Evolutionary conservation across 1,140 invertebrate species (phyloP), one percentile per base, ranked within the genome.

Genomic region (Chionoecetes opilio): DNA sequence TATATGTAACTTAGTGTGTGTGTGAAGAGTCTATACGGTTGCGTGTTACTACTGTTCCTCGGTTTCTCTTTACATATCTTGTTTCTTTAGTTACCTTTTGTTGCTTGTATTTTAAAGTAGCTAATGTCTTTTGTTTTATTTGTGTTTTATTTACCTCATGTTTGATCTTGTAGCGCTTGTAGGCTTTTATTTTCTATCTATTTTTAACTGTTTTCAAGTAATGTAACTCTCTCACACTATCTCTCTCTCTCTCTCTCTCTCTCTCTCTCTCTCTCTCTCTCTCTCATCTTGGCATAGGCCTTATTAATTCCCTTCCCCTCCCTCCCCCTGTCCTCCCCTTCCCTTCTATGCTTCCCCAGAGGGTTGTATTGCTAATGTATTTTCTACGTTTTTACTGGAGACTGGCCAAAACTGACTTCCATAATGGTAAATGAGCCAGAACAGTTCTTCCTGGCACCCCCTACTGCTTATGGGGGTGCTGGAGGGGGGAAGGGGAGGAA

Each of bases 231-330:
- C 88, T 46, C 88, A 26, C 38, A 35, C 88, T 90, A 17, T 46
- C 88, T 90, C 88, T 90, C 38, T 46, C 88, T 90, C 88, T 46
- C 38, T 46, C 88, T 90, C 38, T 90, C 38, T 46, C 88, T 90
- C 88, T 46, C 38, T 46, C 38, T 90, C 88, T 90, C 38, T 46
- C 38, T 46, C 88, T 46, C 38, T 46, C 88, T 90, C 88, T 46
- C 88, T 90, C 88, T 90, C 41, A 29, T 3, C 14, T 41, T 63
- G n/a, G n/a, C 3, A 35, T 89, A n/a, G 32, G 32, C 35, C 87
- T 38, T 35, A 34, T 34, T 89, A 35, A 32, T 29, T 21, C 31
- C 35, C 38, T 31, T 29, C 35, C 21, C 35, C 89, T n/a, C 46
- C n/a, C 35, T 41, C 35, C 14, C 89, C 29, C 46, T 46, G 37